Conservation (phyloP, 2,888 invertebrate species). For the Bombyx huttoni region DNA sequence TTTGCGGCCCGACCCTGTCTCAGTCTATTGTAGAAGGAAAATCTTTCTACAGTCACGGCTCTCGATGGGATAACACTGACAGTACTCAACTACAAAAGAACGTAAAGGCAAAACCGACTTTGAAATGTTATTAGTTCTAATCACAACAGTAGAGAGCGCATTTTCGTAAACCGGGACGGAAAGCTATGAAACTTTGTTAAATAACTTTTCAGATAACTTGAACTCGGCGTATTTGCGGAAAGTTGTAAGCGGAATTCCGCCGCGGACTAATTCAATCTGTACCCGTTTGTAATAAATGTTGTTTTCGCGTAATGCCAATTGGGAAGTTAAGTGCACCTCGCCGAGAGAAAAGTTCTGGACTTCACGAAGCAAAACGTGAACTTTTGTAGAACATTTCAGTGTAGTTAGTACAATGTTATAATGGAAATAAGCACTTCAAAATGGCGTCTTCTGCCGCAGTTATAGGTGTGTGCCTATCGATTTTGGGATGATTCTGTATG, state of each 20-base stretch:
- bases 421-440: conserved; percentile 73
- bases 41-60: conserved; percentile 72
- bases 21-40: conserved; percentile 69
- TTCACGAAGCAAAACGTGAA: conserved; percentile 73
- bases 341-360: conserved; percentile 65
- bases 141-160: conserved; percentile 39
- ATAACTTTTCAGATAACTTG: conserved; percentile 74
- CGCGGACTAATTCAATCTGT: conserved; percentile 68
- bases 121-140: conserved; percentile 56
- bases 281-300: conserved; percentile 68
- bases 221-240: conserved; percentile 66
- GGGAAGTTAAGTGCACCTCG: conserved; percentile 52
- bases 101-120: conserved; percentile 27
- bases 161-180: conserved; percentile 50
- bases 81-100: conserved; percentile 33
- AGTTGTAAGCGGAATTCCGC: conserved; percentile 65
- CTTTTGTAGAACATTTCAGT: conserved; percentile 73
- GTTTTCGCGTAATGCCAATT: conserved; percentile 67
- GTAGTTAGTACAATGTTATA: conserved; percentile 74
- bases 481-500: conserved; percentile 35
- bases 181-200: conserved; percentile 74
- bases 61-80: conserved; percentile 70
- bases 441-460: conserved; percentile 67
- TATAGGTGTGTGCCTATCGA: conserved; percentile 50
- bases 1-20: conserved; percentile 56